Base-by-base conservation (phyloP, 2,113 vertebrate genomes). In the Misgurnus anguillicaudatus region DNA sequence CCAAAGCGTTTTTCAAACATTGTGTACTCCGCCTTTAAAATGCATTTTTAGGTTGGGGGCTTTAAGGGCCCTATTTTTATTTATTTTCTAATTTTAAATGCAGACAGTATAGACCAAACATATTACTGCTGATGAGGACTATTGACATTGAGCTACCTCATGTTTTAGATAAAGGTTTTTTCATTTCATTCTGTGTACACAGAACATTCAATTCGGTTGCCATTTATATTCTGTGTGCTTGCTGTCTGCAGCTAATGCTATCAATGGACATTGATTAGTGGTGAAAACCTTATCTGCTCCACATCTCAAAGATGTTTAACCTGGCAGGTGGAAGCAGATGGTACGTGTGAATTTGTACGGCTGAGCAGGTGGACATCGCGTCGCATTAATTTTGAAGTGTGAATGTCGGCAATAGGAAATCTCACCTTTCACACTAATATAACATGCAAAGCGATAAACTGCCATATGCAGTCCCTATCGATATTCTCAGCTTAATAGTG, bases 311-410 rank as follows among this genome's bases (percentile, higher is more conserved):
- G 85, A 51, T 41, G 4, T 80, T 85, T 83, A 82, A 80, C 72
- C 58, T 66, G 36, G 76, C 60, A 51, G 39, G 62, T 70, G 74
- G 78, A 85, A 89, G 73, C 89, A 90, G 89, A 89, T 90, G 89
- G 89, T 81, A 48, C 73, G 53, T 82, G 79, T 83, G 84, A 85
- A 87, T 88, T 89, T 82, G 73, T 79, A 55, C 41, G 14, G 66
- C 82, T 64, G 79, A 85, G 82, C 88, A 89, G 84, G 83, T 87
- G 87, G 86, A 67, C 85, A 87, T 89, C 85, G 79, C 81, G 81
- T 89, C 81, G 38, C 83, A 86, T 88, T 87, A 88, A 86, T 83
- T 88, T 83, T 86, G 86, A 82, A 79, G 63, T 85, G 78, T 75
- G 79, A 21, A 47, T 16, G 51, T 45, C 6, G 9, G 13, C 63